Evolutionary conservation across 2,113 vertebrate genomes (phyloP).

Genomic region (Hydrochoerus hydrochaeris): DNA sequence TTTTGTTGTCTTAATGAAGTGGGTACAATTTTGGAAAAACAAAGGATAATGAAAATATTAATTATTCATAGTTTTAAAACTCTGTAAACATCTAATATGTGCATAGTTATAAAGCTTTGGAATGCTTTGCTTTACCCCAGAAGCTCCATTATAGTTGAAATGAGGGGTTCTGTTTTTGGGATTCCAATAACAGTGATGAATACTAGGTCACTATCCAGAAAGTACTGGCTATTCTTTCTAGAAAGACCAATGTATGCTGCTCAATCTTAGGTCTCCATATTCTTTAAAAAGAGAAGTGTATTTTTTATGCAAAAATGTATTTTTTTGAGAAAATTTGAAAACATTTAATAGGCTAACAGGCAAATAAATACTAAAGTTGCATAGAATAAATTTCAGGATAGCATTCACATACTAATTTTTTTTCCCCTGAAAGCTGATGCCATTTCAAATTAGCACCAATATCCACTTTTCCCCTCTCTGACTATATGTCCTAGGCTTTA

Average conservation of each 20-base stretch:
- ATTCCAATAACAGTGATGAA: background rate
- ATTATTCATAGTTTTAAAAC: background rate
- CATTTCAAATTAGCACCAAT: background rate
- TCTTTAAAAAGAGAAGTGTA: background rate
- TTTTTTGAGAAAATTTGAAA: background rate
- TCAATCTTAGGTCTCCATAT: background rate
- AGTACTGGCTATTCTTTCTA: background rate
- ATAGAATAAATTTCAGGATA: background rate
- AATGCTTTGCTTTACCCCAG: background rate
- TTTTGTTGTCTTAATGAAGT: constrained; percentile 76
- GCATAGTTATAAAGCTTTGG: background rate
- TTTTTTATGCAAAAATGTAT: background rate
- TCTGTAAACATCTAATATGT: background rate
- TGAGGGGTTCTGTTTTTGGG: background rate
- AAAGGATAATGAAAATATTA: constrained; percentile 30
- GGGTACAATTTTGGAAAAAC: constrained; percentile 55
- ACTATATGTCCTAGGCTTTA: background rate
- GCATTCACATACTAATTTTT: background rate
- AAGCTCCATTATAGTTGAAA: background rate
- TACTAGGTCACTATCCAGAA: background rate
- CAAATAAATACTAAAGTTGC: background rate
- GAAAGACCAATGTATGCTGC: background rate
- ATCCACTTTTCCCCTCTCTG: background rate
- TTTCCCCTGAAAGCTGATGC: background rate
- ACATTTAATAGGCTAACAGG: background rate